Conservation (phyloP, 2,797 vertebrate species). For the Enteromius paludinosus region DNA sequence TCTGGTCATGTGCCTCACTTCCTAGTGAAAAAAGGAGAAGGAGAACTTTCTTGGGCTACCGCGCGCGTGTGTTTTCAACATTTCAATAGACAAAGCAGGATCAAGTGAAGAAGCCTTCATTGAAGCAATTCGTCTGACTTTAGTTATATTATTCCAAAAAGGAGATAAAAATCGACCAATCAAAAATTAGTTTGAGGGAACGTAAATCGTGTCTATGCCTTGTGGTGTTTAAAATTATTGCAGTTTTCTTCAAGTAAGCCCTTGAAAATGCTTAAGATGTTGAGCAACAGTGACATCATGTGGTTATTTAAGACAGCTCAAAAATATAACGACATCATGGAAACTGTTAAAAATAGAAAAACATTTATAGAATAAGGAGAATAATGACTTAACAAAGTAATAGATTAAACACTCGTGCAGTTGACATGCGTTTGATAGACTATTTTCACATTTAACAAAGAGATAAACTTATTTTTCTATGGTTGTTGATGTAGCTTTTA, state of each 20-base stretch:
- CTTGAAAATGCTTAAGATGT: not conserved
- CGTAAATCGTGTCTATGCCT: slow-evolving; percentile 15
- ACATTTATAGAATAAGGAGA: not conserved
- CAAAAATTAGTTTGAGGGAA: not conserved
- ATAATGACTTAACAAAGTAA: not conserved
- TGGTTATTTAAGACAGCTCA: slow-evolving; percentile 24
- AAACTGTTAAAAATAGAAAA: not conserved
- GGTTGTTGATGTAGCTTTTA: not conserved
- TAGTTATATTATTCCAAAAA: not conserved
- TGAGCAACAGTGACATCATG: slow-evolving; percentile 49
- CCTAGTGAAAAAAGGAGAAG: slow-evolving; percentile 75
- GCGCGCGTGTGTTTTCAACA: slow-evolving; percentile 1
- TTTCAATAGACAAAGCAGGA: not conserved
- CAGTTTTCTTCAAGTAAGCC: not conserved
- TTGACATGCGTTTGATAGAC: not conserved
- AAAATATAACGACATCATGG: not conserved
- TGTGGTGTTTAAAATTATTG: not conserved
- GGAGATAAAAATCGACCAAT: slow-evolving; percentile 5
- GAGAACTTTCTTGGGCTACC: slow-evolving; percentile 53
- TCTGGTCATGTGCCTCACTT: slow-evolving; percentile 81
- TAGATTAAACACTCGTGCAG: not conserved
- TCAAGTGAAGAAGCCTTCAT: not conserved
- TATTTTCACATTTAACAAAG: not conserved
- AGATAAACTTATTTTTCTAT: not conserved
- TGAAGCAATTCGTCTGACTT: not conserved